Evolutionary conservation across 2,797 vertebrate species (phyloP).

Genomic region (Tiaroga cobitis): DNA sequence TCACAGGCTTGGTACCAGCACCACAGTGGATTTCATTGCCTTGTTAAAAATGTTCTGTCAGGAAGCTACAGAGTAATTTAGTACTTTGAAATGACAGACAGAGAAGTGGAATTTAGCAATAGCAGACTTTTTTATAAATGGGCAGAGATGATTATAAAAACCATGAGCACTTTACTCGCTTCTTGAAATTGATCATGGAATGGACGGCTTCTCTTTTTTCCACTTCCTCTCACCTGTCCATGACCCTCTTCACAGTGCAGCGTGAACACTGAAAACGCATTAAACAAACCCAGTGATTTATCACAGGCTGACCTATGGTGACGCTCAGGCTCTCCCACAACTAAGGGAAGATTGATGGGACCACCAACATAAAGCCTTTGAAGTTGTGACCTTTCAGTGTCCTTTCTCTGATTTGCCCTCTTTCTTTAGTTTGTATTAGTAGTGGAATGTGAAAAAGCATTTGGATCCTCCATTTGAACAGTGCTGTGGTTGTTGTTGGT

Average conservation of each 20-base stretch:
- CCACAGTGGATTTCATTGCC: not conserved
- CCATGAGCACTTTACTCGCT: not conserved
- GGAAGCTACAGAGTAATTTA: constrained; percentile 11
- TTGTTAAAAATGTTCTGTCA: not conserved
- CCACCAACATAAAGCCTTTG: constrained; percentile 35
- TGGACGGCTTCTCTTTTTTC: not conserved
- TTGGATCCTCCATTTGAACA: not conserved
- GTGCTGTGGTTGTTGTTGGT: not conserved
- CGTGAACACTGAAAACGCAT: constrained; percentile 51
- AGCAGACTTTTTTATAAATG: constrained; percentile 6
- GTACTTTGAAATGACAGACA: constrained; percentile 5
- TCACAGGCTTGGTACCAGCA: too few species aligned
- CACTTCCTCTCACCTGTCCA: constrained; percentile 35
- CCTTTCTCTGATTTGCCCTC: constrained; percentile 8
- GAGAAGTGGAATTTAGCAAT: not conserved
- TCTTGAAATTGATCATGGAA: constrained; percentile 8
- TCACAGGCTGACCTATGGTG: constrained; percentile 37
- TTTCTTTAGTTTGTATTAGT: not conserved
- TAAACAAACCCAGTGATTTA: constrained; percentile 45
- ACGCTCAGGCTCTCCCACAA: constrained; percentile 21
- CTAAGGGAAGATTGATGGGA: constrained; percentile 37
- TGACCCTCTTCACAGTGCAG: constrained; percentile 36
- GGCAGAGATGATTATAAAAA: not conserved
- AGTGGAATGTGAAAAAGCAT: constrained; percentile 4
- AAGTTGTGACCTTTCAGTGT: constrained; percentile 42